phyloP scores from a whole-genome alignment of 1,140 invertebrate species.

The Zophobas morio region DNA sequence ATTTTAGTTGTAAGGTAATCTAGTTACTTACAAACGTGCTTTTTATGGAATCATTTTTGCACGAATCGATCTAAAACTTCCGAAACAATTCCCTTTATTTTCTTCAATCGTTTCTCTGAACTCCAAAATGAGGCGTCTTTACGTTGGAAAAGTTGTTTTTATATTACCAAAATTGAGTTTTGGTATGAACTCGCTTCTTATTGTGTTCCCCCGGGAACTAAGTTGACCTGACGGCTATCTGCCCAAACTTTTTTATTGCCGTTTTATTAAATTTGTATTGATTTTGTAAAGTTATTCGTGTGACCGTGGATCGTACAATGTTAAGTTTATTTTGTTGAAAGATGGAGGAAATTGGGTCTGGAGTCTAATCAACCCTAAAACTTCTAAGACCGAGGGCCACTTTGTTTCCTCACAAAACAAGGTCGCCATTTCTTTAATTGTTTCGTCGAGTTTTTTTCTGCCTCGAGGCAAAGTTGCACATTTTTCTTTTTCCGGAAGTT shows the following conservation, averaged over 20 bases:
- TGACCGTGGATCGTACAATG: background rate
- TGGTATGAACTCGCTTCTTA: constrained; percentile 1
- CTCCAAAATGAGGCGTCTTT: background rate
- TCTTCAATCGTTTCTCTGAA: background rate
- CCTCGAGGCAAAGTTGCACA: background rate
- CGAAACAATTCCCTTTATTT: too few relatives aligned
- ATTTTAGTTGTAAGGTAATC: too few relatives aligned
- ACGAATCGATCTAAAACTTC: too few relatives aligned
- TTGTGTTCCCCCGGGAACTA: background rate
- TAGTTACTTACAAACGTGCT: too few relatives aligned
- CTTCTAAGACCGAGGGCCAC: background rate
- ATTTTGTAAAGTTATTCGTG: background rate
- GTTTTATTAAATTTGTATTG: background rate
- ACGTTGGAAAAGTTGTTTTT: background rate
- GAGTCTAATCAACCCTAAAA: background rate
- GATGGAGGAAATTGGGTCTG: background rate
- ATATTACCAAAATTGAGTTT: constrained; percentile 10
- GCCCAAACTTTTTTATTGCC: constrained; percentile 5
- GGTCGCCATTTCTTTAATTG: background rate
- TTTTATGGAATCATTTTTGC: too few relatives aligned
- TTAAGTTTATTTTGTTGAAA: background rate
- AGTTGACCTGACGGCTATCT: constrained; percentile 1
- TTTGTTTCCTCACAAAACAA: background rate
- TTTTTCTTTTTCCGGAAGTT: background rate
- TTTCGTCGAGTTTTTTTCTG: background rate